Evolutionary conservation across 2,797 vertebrate genomes (phyloP).

Genomic region (Hyperoplus lanceolatus): DNA sequence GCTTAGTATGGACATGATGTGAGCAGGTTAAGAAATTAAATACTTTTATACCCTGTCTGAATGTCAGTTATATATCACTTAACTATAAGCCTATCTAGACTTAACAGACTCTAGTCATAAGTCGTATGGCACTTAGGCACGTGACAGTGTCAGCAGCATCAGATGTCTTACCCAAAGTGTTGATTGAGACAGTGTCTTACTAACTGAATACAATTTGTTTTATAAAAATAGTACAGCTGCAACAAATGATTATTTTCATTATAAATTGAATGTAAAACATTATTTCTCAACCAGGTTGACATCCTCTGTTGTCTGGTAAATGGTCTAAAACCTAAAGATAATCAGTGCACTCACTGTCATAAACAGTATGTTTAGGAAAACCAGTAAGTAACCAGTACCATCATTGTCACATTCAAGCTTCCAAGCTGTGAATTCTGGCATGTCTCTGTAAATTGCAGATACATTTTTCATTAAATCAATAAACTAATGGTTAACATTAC

Average conservation of each 20-base stretch:
- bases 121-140: background rate
- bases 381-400: background rate
- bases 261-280: background rate
- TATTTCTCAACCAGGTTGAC: background rate
- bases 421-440: background rate
- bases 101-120: slow-evolving; percentile 1
- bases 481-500: background rate
- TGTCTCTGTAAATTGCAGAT: background rate
- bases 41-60: background rate
- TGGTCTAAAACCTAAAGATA: background rate
- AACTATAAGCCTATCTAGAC: slow-evolving; percentile 16
- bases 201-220: background rate
- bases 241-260: background rate
- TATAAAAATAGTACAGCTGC: background rate
- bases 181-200: background rate
- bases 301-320: background rate
- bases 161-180: background rate
- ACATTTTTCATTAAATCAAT: background rate
- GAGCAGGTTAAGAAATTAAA: background rate
- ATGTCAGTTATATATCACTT: slow-evolving; percentile 17
- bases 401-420: background rate
- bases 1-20: background rate
- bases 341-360: background rate
- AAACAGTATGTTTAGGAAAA: background rate
- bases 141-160: background rate